Conservation (phyloP, 2,113 vertebrate genomes). For the Danionella cerebrum region DNA sequence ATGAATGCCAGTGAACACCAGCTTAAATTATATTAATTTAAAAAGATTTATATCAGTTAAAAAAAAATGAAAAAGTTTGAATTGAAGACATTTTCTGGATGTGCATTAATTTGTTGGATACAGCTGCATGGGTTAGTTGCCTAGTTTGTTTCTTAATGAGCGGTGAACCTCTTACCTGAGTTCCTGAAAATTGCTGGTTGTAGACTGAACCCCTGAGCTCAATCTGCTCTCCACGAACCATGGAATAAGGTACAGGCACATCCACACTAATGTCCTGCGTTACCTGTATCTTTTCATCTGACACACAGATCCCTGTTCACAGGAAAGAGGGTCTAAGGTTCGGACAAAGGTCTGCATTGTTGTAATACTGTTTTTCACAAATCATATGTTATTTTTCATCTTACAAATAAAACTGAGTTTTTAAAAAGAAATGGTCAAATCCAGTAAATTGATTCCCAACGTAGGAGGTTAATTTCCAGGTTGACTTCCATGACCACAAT, state of each 20-base stretch:
- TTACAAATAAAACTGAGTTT: no score
- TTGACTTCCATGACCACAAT: no score
- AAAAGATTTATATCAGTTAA: no score
- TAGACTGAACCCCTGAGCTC: constrained; percentile 80
- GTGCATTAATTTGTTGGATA: no score
- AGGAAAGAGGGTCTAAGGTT: not conserved
- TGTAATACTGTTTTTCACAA: not conserved
- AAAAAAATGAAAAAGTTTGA: no score
- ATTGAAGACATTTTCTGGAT: no score
- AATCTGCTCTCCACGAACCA: constrained; percentile 87
- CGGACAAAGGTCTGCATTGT: not conserved
- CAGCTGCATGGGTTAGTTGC: not conserved
- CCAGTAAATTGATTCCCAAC: no score
- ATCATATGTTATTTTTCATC: no score
- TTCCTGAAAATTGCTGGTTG: constrained; percentile 56
- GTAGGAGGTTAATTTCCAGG: no score
- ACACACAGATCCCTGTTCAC: constrained; percentile 77
- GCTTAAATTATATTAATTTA: no score
- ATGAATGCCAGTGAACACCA: no score
- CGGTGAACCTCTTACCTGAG: constrained; percentile 38
- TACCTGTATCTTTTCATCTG: constrained; percentile 65
- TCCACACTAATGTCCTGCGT: constrained; percentile 72
- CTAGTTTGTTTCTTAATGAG: not conserved
- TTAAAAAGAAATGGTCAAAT: no score
- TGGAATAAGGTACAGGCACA: constrained; percentile 79